phyloP scores from a whole-genome alignment of 1,140 invertebrate species.

The Lepidurus packardi region DNA sequence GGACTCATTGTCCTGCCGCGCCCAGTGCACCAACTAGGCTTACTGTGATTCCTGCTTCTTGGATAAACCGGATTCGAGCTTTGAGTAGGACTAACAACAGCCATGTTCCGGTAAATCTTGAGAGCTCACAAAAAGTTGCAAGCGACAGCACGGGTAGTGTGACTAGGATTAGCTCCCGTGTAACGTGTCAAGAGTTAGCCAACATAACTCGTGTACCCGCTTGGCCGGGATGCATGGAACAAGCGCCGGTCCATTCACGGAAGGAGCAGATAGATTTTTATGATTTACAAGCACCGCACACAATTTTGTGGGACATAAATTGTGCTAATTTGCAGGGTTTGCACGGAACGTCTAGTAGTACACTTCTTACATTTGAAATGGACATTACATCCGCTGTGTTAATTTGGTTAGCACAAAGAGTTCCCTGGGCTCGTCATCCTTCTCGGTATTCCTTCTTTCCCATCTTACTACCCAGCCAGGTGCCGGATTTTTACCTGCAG shows the following conservation, averaged over 20 bases:
- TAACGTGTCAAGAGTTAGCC: background rate
- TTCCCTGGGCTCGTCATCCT: background rate
- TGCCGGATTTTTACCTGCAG: background rate
- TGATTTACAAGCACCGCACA: background rate
- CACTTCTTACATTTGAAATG: background rate
- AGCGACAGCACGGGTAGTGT: background rate
- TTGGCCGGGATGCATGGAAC: background rate
- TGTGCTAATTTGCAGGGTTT: background rate
- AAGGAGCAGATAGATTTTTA: background rate
- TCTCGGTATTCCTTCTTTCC: background rate
- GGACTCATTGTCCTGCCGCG: background rate
- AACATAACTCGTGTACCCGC: background rate
- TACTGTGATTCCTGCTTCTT: conserved; percentile 9
- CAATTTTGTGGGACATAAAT: background rate
- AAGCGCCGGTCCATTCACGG: background rate
- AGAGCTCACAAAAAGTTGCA: background rate
- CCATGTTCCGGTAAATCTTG: background rate
- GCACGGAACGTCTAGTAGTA: background rate
- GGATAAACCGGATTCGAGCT: background rate
- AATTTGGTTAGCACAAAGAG: background rate
- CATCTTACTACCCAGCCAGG: background rate
- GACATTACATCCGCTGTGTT: background rate
- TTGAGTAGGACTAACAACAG: background rate
- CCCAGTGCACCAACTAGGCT: background rate
- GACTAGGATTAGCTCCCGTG: background rate